Evolutionary conservation across 2,888 invertebrate species (phyloP).

Genomic region (Apamea anceps): DNA sequence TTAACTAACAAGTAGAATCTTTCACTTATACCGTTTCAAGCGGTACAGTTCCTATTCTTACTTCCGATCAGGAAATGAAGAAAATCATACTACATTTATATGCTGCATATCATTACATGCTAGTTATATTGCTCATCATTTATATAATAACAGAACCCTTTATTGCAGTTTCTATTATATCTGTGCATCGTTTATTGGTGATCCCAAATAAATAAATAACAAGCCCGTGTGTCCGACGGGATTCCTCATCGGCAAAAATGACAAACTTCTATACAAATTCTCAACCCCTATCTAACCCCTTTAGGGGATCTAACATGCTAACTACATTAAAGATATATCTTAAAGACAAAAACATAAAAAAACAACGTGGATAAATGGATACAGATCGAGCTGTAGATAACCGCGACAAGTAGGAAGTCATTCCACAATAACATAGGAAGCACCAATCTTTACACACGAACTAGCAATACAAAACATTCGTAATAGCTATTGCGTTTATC

Average conservation of each 20-base stretch:
- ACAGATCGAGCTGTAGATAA: not conserved
- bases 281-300: too few relatives aligned
- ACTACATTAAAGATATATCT: too few relatives aligned
- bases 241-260: too few relatives aligned
- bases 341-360: too few relatives aligned
- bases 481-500: constrained; percentile 21
- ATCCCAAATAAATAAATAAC: too few relatives aligned
- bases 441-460: constrained; percentile 14
- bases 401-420: constrained; percentile 26
- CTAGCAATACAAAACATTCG: constrained; percentile 7
- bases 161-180: too few relatives aligned
- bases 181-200: too few relatives aligned
- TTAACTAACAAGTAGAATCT: constrained; percentile 37
- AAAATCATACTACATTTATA: constrained; percentile 27
- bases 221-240: too few relatives aligned
- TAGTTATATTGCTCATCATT: not conserved
- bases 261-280: too few relatives aligned
- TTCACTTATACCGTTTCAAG: constrained; percentile 33
- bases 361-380: not conserved
- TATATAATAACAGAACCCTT: too few relatives aligned
- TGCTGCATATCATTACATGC: not conserved
- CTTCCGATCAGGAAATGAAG: constrained; percentile 40
- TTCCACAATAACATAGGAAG: constrained; percentile 21
- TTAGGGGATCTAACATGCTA: too few relatives aligned
- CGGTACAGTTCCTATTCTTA: constrained; percentile 29